Evolutionary conservation across 2,113 vertebrate species (phyloP).

Genomic region (Pterophyllum scalare): DNA sequence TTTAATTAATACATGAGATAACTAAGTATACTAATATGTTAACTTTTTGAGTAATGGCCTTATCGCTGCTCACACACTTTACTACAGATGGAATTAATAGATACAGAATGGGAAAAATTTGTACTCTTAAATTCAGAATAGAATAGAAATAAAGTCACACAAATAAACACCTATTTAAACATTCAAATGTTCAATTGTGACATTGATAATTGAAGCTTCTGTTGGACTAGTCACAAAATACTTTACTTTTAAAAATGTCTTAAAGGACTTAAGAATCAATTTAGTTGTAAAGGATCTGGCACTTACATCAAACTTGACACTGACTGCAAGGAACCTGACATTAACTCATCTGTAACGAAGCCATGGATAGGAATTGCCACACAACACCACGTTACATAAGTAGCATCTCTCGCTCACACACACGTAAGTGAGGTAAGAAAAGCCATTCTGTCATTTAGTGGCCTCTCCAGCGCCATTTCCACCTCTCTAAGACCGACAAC

Average conservation of each 20-base stretch:
- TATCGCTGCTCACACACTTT: no score
- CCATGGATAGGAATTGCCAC: not conserved
- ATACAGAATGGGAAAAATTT: no score
- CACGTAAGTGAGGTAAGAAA: conserved; percentile 25
- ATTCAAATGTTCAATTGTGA: no score
- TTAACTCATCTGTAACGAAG: not conserved
- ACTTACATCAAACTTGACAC: not conserved
- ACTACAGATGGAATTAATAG: no score
- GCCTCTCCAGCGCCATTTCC: conserved; percentile 27
- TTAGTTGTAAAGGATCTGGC: not conserved
- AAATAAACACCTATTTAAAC: no score
- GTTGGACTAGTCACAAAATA: not conserved
- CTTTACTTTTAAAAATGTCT: no score
- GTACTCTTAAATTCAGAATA: no score
- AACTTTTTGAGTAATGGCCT: no score
- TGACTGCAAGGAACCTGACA: not conserved
- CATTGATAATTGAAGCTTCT: not conserved
- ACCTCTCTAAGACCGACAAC: conserved; percentile 34
- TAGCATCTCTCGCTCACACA: not conserved
- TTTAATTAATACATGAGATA: no score
- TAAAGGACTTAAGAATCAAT: no score
- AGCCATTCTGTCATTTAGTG: conserved; percentile 62
- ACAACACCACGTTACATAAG: not conserved
- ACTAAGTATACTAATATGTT: no score
- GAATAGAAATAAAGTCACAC: no score